phyloP scores from a whole-genome alignment of 2,113 vertebrate genomes.

The Menidia beryllina region DNA sequence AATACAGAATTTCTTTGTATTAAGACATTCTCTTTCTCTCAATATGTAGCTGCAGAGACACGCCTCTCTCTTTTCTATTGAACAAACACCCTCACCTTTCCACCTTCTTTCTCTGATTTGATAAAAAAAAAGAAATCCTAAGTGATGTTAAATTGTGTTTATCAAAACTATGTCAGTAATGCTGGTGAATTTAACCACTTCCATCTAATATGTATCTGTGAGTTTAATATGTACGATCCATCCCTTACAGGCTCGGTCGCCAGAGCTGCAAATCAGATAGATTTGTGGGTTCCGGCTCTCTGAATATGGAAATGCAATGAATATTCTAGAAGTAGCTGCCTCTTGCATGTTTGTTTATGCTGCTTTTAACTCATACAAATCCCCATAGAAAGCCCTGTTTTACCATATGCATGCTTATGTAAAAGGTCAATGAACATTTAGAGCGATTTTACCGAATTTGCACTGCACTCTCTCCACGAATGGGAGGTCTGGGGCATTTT shows the following conservation, averaged over 20 bases:
- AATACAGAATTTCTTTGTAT: neutral
- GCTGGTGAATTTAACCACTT: neutral
- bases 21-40: neutral
- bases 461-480: slow-evolving; percentile 13
- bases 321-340: slow-evolving; percentile 36
- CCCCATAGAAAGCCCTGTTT: slow-evolving; percentile 26
- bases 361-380: slow-evolving; percentile 42
- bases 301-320: slow-evolving; percentile 1
- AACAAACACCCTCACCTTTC: neutral
- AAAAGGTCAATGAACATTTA: slow-evolving; percentile 42
- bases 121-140: slow-evolving; percentile 8
- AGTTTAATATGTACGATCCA: slow-evolving; percentile 29
- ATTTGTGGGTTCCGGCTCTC: slow-evolving; percentile 10
- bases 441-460: slow-evolving; percentile 9
- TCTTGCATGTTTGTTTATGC: slow-evolving; percentile 69
- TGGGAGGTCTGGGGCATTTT: neutral
- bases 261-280: slow-evolving; percentile 66
- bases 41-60: slow-evolving; percentile 13
- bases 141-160: slow-evolving; percentile 10
- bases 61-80: slow-evolving; percentile 1
- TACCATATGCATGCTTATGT: slow-evolving; percentile 62
- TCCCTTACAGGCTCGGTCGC: slow-evolving; percentile 16
- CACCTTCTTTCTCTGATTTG: neutral
- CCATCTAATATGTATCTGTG: neutral
- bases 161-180: slow-evolving; percentile 6